Evolutionary conservation across 2,113 vertebrate genomes (phyloP).

Genomic region (Sigmodon hispidus): DNA sequence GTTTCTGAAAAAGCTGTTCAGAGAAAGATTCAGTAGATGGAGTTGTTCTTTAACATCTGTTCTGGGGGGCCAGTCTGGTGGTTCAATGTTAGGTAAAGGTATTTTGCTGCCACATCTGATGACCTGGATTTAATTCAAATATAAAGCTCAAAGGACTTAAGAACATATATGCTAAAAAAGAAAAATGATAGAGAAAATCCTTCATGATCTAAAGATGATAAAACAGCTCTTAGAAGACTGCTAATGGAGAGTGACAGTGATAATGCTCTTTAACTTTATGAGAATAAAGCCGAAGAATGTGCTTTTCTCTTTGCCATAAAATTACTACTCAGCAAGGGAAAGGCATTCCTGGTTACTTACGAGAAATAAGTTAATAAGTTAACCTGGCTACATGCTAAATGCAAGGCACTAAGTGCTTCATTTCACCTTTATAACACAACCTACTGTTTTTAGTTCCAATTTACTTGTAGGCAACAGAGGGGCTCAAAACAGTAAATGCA

Average conservation of each 20-base stretch:
- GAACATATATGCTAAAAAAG: conserved; percentile 3
- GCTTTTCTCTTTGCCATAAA: not conserved
- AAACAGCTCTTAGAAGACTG: conserved; percentile 20
- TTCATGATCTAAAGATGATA: conserved; percentile 42
- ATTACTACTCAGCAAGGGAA: conserved; percentile 36
- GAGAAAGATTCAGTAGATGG: conserved; percentile 45
- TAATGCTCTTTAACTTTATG: conserved; percentile 14
- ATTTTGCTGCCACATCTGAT: not conserved
- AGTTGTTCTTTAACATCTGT: conserved; percentile 42
- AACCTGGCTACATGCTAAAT: conserved; percentile 20
- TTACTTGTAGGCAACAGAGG: conserved; percentile 11
- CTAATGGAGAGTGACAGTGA: not conserved
- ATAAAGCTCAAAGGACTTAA: conserved; percentile 48
- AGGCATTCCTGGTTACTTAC: not conserved
- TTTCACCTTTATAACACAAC: conserved; percentile 19
- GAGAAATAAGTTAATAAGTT: conserved; percentile 52
- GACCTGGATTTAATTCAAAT: not conserved
- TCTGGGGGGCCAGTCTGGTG: not conserved
- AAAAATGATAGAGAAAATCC: conserved; percentile 46
- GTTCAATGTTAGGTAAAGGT: not conserved
- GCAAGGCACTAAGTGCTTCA: conserved; percentile 8
- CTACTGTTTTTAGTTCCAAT: conserved; percentile 33
- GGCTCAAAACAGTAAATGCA: not conserved
- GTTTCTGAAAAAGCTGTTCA: conserved; percentile 52
- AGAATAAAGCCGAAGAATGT: not conserved